Evolutionary conservation across 1,140 invertebrate species (phyloP).

Genomic region (Rhopalosiphum padi): DNA sequence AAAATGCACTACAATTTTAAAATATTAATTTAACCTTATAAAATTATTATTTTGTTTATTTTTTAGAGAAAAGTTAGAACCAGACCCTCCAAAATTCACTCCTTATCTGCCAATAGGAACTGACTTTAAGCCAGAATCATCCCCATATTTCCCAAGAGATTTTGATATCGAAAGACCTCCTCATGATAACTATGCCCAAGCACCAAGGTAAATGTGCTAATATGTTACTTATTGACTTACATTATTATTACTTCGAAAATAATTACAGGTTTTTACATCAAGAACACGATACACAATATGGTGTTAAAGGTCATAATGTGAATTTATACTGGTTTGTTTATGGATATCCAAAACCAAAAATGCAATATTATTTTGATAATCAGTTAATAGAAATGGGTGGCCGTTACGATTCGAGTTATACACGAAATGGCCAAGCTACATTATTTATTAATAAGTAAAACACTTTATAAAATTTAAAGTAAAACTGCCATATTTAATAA

Average conservation of each 20-base stretch:
- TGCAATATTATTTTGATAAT: conserved; percentile 87
- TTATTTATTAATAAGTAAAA: conserved; percentile 83
- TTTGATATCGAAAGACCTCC: conserved; percentile 87
- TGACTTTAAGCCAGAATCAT: conserved; percentile 84
- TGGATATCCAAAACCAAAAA: conserved; percentile 89
- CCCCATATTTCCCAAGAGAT: conserved; percentile 88
- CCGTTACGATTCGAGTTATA: conserved; percentile 83
- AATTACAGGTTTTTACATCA: conserved; percentile 77
- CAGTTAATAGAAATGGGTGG: conserved; percentile 81
- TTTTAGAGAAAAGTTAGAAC: conserved; percentile 75
- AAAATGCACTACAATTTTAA: background rate
- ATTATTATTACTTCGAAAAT: conserved; percentile 23
- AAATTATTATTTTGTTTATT: conserved; percentile 37
- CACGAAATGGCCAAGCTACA: conserved; percentile 86
- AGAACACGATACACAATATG: conserved; percentile 85
- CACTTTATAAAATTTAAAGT: background rate
- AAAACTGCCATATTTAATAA: background rate
- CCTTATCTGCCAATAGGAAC: conserved; percentile 82
- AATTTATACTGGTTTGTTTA: conserved; percentile 92
- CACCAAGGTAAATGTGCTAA: conserved; percentile 66
- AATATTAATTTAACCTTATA: background rate
- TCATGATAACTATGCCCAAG: conserved; percentile 81
- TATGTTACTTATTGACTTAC: background rate
- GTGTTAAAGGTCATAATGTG: conserved; percentile 85
- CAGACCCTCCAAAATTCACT: conserved; percentile 79